A percentile compares a stretch with the other conserved stretches of the same genome.
phyloP scores from a whole-genome alignment of 2,113 vertebrate genomes.

The Hymenochirus boettgeri region DNA sequence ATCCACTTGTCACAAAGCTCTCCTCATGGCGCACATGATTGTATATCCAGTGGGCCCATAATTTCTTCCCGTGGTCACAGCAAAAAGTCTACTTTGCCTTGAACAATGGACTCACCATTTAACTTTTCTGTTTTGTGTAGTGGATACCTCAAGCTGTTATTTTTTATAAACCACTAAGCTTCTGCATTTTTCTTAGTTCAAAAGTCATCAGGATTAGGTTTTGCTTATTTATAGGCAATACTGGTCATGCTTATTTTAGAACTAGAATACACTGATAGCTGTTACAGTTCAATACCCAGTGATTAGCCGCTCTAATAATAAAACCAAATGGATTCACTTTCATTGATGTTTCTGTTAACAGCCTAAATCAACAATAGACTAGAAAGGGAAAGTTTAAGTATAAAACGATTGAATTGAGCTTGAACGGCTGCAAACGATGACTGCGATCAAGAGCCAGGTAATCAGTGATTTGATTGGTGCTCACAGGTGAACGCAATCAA shows the following conservation, averaged over 20 bases:
- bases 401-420: too few species aligned
- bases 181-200: conserved; percentile 45
- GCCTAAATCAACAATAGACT: too few species aligned
- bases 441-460: too few species aligned
- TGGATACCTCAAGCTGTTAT: conserved; percentile 27
- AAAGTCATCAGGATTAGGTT: conserved; percentile 24
- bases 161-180: conserved; percentile 50
- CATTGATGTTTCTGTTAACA: too few species aligned
- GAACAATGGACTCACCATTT: background rate
- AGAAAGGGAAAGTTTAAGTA: too few species aligned
- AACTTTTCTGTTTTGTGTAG: background rate
- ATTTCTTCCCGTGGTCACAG: conserved; percentile 62
- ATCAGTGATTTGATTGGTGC: too few species aligned
- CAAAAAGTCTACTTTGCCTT: background rate
- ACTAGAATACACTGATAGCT: background rate
- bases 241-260: conserved; percentile 1
- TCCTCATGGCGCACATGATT: conserved; percentile 67
- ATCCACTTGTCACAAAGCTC: conserved; percentile 55
- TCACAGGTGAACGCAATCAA: too few species aligned
- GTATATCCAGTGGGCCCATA: conserved; percentile 66
- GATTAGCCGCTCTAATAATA: background rate
- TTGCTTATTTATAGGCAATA: conserved; percentile 47
- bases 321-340: too few species aligned
- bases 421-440: too few species aligned
- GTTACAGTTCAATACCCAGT: background rate